Percentiles rank a stretch among this genome's conserved stretches.
Conservation (phyloP, 2,797 vertebrate species). For the Protosalanx chinensis region DNA sequence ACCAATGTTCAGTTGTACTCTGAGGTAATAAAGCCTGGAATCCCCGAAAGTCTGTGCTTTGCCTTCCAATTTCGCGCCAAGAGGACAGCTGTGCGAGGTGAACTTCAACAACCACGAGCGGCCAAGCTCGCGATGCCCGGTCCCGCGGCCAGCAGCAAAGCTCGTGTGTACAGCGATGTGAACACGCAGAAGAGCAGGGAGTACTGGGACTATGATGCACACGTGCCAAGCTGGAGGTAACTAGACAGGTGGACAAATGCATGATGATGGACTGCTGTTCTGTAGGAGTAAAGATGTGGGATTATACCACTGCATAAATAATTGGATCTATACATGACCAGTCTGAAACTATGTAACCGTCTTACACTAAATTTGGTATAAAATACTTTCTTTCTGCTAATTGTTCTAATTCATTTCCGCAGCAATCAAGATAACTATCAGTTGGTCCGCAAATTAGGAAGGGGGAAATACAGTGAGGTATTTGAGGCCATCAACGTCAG, state of each 20-base stretch:
- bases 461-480: conserved; percentile 98
- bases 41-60: conserved; percentile 53
- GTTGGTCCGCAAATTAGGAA: conserved; percentile 92
- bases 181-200: conserved; percentile 96
- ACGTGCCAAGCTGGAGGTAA: conserved; percentile 97
- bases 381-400: neutral
- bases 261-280: neutral
- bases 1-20: conserved; percentile 52
- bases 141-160: conserved; percentile 92
- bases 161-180: conserved; percentile 95
- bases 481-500: conserved; percentile 99
- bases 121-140: conserved; percentile 88
- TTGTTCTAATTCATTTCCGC: conserved; percentile 27
- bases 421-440: conserved; percentile 99
- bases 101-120: conserved; percentile 58
- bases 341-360: neutral
- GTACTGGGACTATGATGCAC: conserved; percentile 96
- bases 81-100: conserved; percentile 56
- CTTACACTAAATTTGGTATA: no score
- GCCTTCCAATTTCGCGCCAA: conserved; percentile 57
- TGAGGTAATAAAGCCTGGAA: conserved; percentile 43
- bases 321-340: neutral
- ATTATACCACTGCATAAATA: no score
- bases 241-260: neutral
- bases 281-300: no score